Percentiles rank a stretch among this genome's conserved stretches.
Evolutionary conservation across 2,888 invertebrate species (phyloP).

Genomic region (Meteorus cinctellus): DNA sequence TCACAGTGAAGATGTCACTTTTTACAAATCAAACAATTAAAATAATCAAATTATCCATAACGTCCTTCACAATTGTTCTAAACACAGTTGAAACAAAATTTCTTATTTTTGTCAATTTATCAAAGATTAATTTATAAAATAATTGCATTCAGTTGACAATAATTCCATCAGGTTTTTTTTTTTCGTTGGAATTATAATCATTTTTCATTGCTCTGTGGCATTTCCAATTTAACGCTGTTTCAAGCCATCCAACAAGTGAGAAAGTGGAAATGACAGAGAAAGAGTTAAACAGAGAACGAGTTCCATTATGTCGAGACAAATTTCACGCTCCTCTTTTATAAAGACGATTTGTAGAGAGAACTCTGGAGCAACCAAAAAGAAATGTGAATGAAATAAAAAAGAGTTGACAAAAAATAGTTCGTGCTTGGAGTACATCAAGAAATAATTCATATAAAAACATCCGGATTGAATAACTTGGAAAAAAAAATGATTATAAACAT

Average conservation of each 20-base stretch:
- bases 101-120: no score
- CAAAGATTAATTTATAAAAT: neutral
- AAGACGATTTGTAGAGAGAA: conserved; percentile 7
- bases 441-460: neutral
- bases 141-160: neutral
- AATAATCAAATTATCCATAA: no score
- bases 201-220: conserved; percentile 12
- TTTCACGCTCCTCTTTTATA: conserved; percentile 12
- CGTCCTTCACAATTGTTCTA: no score
- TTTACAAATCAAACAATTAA: neutral
- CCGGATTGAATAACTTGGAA: neutral
- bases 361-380: neutral
- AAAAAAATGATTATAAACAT: neutral
- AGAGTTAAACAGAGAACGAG: neutral
- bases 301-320: neutral
- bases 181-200: neutral
- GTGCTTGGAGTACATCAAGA: neutral
- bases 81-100: no score
- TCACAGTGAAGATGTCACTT: neutral
- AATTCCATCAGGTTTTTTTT: neutral
- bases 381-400: conserved; percentile 12
- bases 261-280: neutral
- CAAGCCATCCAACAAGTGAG: neutral
- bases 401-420: neutral
- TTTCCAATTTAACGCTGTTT: neutral